Evolutionary conservation across 2,888 invertebrate genomes (phyloP).

Genomic region (Leptura quadrifasciata): DNA sequence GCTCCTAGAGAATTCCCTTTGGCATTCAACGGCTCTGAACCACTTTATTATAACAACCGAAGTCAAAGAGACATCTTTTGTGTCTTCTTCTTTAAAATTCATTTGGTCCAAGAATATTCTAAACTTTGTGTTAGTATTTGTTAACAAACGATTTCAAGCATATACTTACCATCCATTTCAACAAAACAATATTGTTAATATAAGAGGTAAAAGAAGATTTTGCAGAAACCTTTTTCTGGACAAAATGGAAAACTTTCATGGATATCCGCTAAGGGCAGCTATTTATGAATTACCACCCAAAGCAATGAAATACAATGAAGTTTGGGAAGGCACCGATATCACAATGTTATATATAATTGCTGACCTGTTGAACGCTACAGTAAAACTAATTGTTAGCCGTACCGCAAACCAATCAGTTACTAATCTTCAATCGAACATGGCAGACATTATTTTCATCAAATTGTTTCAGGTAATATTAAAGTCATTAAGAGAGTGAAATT

Average conservation of each 20-base stretch:
- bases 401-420: not conserved
- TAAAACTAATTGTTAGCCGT: not conserved
- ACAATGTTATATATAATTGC: not conserved
- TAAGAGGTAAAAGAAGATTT: not conserved
- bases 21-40: not conserved
- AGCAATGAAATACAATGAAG: not conserved
- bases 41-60: not conserved
- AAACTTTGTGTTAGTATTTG: constrained; percentile 18
- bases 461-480: not conserved
- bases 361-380: not conserved
- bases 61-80: not conserved
- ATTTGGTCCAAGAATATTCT: constrained; percentile 14
- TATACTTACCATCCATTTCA: not conserved
- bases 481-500: too few species aligned
- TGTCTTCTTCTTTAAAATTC: not conserved
- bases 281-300: not conserved
- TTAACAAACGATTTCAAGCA: not conserved
- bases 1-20: not conserved
- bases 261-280: not conserved
- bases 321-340: not conserved
- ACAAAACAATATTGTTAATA: not conserved
- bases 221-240: not conserved
- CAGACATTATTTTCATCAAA: not conserved
- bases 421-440: not conserved
- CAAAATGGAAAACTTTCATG: not conserved